phyloP scores from a whole-genome alignment of 2,888 invertebrate genomes.

The Enchytraeus crypticus region DNA sequence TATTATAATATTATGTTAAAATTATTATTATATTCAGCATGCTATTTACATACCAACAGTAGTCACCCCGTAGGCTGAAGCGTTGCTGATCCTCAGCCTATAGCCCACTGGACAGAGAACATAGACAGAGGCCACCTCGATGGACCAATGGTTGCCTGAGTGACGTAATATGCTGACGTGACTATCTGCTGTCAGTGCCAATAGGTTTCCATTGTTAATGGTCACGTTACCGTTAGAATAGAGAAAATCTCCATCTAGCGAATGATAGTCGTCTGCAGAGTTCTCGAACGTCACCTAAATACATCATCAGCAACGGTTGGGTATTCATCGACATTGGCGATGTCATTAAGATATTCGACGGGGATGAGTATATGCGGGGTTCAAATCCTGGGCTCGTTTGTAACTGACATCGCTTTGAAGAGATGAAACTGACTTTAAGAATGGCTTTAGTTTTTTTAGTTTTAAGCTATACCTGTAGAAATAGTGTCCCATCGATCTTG shows the following conservation, averaged over 20 bases:
- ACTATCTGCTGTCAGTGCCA: slow-evolving; percentile 17
- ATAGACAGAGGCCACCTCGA: slow-evolving; percentile 22
- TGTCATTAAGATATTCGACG: no score
- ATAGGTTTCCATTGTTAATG: slow-evolving; percentile 12
- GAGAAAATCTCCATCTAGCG: slow-evolving; percentile 22
- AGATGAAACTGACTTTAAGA: no score
- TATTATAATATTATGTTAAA: no score
- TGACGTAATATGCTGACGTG: slow-evolving; percentile 25
- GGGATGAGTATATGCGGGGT: no score
- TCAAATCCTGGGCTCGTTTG: no score
- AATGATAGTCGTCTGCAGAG: slow-evolving; percentile 15
- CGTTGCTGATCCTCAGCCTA: slow-evolving; percentile 24
- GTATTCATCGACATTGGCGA: no score
- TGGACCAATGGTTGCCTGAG: slow-evolving; percentile 29
- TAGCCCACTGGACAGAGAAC: slow-evolving; percentile 27
- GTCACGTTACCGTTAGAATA: slow-evolving; percentile 23
- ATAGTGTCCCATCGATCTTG: no score
- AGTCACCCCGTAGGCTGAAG: slow-evolving; percentile 26
- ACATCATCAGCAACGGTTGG: no score
- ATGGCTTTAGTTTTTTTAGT: no score
- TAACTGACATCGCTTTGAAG: no score
- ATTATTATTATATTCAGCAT: no score
- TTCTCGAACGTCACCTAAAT: slow-evolving; percentile 16
- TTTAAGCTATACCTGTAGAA: no score
- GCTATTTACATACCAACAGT: slow-evolving; percentile 20